These are phyloP conservation scores for Aegithalos caudatus DNA, from an alignment of 2,113 vertebrate genomes.

Conservation along the genomic window DNA sequence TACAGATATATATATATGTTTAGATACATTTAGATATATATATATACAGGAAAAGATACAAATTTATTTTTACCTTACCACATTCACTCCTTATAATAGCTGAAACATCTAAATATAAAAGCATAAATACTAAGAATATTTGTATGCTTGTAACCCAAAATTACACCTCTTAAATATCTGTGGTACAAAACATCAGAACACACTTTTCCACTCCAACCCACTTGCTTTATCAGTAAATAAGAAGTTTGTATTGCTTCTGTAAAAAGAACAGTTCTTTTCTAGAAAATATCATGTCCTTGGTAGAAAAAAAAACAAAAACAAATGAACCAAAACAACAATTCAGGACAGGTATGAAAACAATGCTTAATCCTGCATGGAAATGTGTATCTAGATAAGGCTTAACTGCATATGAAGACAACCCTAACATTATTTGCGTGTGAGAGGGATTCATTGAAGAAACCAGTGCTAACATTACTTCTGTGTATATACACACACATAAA, in stretches of 20 bases:
- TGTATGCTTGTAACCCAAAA: not conserved
- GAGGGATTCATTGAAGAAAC: not conserved
- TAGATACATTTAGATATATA: not conserved
- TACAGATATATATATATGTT: not conserved
- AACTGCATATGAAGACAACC: not conserved
- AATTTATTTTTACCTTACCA: not conserved
- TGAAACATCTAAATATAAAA: not conserved
- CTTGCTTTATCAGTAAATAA: not conserved
- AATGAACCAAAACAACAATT: not conserved
- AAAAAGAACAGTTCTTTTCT: not conserved
- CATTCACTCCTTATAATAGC: not conserved
- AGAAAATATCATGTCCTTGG: not conserved
- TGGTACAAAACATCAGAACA: not conserved
- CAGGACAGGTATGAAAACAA: not conserved
- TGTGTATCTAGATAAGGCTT: not conserved
- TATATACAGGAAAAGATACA: accelerated
- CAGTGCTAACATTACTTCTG: not conserved
- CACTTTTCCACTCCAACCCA: not conserved
- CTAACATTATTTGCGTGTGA: not conserved
- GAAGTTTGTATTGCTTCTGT: not conserved
- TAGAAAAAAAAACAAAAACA: too few species aligned
- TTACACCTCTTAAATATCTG: not conserved
- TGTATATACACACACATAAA: not conserved
- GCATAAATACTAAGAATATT: not conserved
- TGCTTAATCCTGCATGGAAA: not conserved